phyloP scores from a whole-genome alignment of 2,797 vertebrate species.

The Falco novaeseelandiae region DNA sequence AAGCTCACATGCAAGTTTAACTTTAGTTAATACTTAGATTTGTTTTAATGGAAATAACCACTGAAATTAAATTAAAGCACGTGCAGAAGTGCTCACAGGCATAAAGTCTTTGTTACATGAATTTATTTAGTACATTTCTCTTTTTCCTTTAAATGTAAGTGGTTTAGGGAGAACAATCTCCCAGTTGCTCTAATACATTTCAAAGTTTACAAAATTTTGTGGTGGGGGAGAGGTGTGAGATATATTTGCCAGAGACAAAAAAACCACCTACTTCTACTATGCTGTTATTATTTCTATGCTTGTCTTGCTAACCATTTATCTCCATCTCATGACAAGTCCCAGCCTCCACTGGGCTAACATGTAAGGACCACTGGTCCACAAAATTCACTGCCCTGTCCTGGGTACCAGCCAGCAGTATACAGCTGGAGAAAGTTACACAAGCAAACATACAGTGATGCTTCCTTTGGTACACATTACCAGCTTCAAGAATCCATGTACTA shows the following conservation, averaged over 20 bases:
- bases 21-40: not conserved
- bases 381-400: not conserved
- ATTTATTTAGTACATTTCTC: not conserved
- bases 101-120: not conserved
- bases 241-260: not conserved
- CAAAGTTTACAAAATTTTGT: not conserved
- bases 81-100: not conserved
- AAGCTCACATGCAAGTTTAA: not conserved
- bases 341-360: rapidly evolving
- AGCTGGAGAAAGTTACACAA: not conserved
- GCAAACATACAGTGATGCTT: not conserved
- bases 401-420: not conserved
- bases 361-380: not conserved
- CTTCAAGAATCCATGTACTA: not conserved
- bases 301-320: not conserved
- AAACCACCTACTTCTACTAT: rapidly evolving
- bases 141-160: not conserved
- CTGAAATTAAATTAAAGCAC: conserved; percentile 22
- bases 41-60: not conserved
- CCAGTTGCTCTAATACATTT: not conserved
- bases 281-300: not conserved
- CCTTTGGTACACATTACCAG: not conserved
- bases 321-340: not conserved
- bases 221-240: too few relatives aligned
- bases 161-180: not conserved